phyloP scores from a whole-genome alignment of 2,113 vertebrate species.

The Cyprinodon variegatus region DNA sequence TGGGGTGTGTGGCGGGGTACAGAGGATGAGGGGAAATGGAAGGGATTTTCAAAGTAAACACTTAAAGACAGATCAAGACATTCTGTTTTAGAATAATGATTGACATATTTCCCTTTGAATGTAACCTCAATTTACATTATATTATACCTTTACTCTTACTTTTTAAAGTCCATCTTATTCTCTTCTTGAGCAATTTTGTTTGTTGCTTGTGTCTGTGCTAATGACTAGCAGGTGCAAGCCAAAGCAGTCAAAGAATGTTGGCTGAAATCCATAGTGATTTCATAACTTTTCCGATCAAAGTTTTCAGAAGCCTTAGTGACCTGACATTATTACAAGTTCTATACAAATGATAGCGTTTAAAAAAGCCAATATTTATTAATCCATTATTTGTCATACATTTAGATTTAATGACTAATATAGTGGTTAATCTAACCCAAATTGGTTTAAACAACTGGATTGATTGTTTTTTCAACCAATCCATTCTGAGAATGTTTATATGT shows the following conservation, averaged over 20 bases:
- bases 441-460: no score
- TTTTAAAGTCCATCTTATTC: not conserved
- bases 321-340: no score
- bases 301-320: no score
- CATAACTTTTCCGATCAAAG: no score
- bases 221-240: slow-evolving; percentile 60
- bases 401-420: no score
- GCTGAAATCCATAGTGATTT: not conserved
- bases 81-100: slow-evolving; percentile 60
- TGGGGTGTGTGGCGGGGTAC: slow-evolving; percentile 63
- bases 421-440: no score
- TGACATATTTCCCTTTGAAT: slow-evolving; percentile 69
- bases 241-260: not conserved
- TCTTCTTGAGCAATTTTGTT: slow-evolving; percentile 24
- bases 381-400: no score
- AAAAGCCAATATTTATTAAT: no score
- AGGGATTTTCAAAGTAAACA: slow-evolving; percentile 72
- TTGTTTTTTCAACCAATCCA: no score
- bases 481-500: no score
- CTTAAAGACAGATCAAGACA: slow-evolving; percentile 70
- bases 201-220: slow-evolving; percentile 38
- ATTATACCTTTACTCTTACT: slow-evolving; percentile 40
- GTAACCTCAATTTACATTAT: slow-evolving; percentile 40
- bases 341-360: no score
- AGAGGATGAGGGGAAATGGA: slow-evolving; percentile 17